phyloP scores from a whole-genome alignment of 2,797 vertebrate genomes.

The Phoxinus dragarum region DNA sequence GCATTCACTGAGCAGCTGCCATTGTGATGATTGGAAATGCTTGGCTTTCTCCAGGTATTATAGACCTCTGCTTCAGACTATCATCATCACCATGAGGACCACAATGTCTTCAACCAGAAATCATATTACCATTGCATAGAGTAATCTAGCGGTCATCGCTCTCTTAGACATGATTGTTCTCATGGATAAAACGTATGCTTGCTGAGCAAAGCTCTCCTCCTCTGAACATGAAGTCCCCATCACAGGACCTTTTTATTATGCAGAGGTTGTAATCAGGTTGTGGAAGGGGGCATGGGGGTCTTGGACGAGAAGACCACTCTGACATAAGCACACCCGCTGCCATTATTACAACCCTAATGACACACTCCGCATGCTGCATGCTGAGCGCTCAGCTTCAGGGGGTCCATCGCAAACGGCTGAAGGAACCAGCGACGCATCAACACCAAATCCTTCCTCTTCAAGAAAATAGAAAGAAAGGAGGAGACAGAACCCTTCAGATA shows the following conservation, averaged over 20 bases:
- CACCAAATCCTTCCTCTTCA: constrained; percentile 53
- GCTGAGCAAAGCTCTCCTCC: constrained; percentile 57
- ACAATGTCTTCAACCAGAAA: neutral
- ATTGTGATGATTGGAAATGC: neutral
- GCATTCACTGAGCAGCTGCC: neutral
- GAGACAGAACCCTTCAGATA: constrained; percentile 88
- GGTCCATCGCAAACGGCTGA: constrained; percentile 83
- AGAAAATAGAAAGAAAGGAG: constrained; percentile 53
- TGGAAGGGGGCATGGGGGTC: constrained; percentile 76
- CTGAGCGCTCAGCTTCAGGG: constrained; percentile 90
- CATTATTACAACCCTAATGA: constrained; percentile 91
- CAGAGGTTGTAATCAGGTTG: constrained; percentile 80
- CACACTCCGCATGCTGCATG: constrained; percentile 84
- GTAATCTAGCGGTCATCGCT: neutral
- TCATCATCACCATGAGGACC: neutral
- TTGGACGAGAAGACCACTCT: constrained; percentile 76
- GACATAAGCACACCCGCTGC: constrained; percentile 83
- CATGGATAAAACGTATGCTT: constrained; percentile 48
- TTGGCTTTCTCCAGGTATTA: neutral
- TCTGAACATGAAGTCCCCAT: constrained; percentile 50
- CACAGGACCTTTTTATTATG: constrained; percentile 81
- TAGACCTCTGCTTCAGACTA: neutral
- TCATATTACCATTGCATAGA: neutral
- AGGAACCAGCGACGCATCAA: constrained; percentile 84
- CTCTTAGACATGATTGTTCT: neutral